These are phyloP conservation scores for Sphaerophoria taeniata DNA, from an alignment of 2,888 invertebrate genomes.

Conservation along the genomic window DNA sequence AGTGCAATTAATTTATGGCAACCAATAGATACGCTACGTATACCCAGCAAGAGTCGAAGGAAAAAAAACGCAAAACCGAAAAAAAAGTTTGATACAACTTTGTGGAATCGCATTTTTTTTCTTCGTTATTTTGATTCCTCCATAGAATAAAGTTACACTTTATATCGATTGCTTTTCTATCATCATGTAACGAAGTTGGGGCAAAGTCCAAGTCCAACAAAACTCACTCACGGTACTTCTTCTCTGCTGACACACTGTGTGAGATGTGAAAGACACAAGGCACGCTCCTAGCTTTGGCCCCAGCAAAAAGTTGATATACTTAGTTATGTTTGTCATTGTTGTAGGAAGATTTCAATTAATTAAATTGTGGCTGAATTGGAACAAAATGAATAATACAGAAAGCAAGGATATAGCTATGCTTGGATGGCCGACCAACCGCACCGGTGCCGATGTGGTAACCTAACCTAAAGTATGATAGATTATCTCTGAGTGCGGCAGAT, in stretches of 20 bases:
- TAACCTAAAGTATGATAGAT: slow-evolving; percentile 4
- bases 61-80: slow-evolving; percentile 9
- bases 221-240: no score
- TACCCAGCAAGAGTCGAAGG: no score
- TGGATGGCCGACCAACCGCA: not conserved
- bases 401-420: slow-evolving; percentile 4
- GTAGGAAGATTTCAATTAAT: slow-evolving; percentile 50
- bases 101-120: slow-evolving; percentile 33
- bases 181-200: no score
- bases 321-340: slow-evolving; percentile 2
- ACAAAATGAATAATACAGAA: slow-evolving; percentile 27
- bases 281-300: slow-evolving; percentile 7
- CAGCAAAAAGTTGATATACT: not conserved
- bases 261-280: not conserved
- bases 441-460: not conserved
- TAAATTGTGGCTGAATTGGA: slow-evolving; percentile 40
- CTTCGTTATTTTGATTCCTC: not conserved
- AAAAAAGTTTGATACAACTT: slow-evolving; percentile 41
- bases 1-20: no score
- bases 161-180: slow-evolving; percentile 51
- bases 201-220: not conserved
- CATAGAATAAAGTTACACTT: slow-evolving; percentile 8
- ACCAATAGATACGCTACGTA: no score
- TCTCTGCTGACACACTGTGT: not conserved
- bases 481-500: slow-evolving; percentile 23